These are phyloP conservation scores for Ophioninae sp. DNA, from an alignment of 2,888 invertebrate genomes.

Conservation along the genomic window DNA sequence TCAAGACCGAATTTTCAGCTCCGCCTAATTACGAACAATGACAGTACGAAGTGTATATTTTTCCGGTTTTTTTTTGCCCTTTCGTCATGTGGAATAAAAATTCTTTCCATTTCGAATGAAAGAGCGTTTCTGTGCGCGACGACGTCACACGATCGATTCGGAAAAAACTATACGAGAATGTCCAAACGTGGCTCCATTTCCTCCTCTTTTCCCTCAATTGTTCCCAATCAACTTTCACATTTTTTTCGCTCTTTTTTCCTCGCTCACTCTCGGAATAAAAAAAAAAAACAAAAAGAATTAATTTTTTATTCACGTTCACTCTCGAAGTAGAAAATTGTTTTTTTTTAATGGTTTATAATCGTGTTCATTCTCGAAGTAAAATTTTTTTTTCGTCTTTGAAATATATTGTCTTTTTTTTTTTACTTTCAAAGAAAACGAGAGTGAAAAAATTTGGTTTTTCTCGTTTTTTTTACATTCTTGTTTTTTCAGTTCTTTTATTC, in stretches of 20 bases:
- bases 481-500: too few relatives aligned
- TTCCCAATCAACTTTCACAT: slow-evolving; percentile 58
- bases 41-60: background rate
- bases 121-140: background rate
- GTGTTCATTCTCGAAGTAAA: too few relatives aligned
- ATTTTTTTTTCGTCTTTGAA: too few relatives aligned
- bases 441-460: too few relatives aligned
- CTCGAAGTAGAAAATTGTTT: background rate
- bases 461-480: too few relatives aligned
- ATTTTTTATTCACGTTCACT: background rate
- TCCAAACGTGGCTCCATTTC: slow-evolving; percentile 36
- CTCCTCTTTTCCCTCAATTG: slow-evolving; percentile 32
- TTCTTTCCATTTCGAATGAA: background rate
- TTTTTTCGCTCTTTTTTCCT: slow-evolving; percentile 32
- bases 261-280: slow-evolving; percentile 12
- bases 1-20: slow-evolving; percentile 34
- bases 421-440: too few relatives aligned
- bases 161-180: slow-evolving; percentile 29
- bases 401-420: too few relatives aligned
- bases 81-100: background rate
- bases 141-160: background rate
- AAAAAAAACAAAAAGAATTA: slow-evolving; percentile 34
- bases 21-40: slow-evolving; percentile 26
- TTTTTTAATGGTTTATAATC: too few relatives aligned
- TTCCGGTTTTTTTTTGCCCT: background rate